Conservation (phyloP, 2,888 invertebrate genomes). For the Lasius fuliginosus region DNA sequence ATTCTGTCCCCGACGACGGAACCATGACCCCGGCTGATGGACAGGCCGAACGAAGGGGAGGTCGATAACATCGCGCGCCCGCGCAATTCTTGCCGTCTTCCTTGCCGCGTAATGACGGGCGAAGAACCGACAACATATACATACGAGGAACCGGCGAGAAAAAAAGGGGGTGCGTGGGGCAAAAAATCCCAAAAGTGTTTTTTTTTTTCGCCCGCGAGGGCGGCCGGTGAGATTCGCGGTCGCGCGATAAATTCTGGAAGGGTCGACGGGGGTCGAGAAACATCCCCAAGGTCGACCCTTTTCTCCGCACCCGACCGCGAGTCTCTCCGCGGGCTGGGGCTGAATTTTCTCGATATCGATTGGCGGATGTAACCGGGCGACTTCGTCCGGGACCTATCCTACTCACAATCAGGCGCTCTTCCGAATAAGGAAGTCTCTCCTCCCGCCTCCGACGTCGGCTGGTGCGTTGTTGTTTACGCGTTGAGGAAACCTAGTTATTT, state of each 20-base stretch:
- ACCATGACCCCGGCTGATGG: slow-evolving; percentile 52
- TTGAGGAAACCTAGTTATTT: neutral
- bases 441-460: neutral
- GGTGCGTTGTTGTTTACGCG: neutral
- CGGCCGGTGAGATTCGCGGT: neutral
- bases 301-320: neutral
- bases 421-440: neutral
- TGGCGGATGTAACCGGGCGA: slow-evolving; percentile 22
- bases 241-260: neutral
- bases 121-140: neutral
- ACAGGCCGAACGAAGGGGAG: slow-evolving; percentile 64
- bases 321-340: slow-evolving; percentile 18
- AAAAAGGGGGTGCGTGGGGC: neutral
- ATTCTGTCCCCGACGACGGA: slow-evolving; percentile 26
- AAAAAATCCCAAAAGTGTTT: neutral
- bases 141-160: neutral
- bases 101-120: slow-evolving; percentile 45
- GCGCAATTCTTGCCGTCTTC: slow-evolving; percentile 70
- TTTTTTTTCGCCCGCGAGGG: neutral
- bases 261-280: neutral
- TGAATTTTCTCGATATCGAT: slow-evolving; percentile 43
- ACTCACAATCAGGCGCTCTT: neutral
- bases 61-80: slow-evolving; percentile 82
- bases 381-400: neutral
- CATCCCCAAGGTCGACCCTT: slow-evolving; percentile 20